Conservation (phyloP, 2,888 invertebrate genomes). For the Tanytarsus gracilentus region DNA sequence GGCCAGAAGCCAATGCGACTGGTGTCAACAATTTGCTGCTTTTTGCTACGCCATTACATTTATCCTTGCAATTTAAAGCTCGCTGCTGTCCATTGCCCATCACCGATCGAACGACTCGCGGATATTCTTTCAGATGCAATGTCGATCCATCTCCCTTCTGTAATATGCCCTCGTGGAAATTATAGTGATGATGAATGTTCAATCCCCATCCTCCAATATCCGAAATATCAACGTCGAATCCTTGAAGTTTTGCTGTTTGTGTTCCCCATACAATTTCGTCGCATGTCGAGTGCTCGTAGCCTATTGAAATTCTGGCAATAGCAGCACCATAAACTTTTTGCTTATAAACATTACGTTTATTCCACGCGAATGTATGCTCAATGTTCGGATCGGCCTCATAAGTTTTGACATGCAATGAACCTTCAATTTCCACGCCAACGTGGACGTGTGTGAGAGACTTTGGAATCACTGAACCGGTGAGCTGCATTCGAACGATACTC, state of each 20-base stretch:
- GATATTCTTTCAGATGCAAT: constrained; percentile 86
- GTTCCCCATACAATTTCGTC: constrained; percentile 87
- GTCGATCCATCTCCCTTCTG: constrained; percentile 97
- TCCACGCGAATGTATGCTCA: constrained; percentile 96
- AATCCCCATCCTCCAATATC: constrained; percentile 97
- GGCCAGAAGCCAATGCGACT: constrained; percentile 86
- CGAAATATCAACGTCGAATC: constrained; percentile 93
- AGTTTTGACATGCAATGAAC: constrained; percentile 79
- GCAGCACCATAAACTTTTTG: constrained; percentile 90
- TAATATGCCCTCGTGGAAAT: constrained; percentile 94
- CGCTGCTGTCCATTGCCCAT: constrained; percentile 89
- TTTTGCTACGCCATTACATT: constrained; percentile 76
- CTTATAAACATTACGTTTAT: constrained; percentile 92
- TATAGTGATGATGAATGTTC: constrained; percentile 96
- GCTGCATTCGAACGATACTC: constrained; percentile 82
- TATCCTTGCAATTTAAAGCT: constrained; percentile 73
- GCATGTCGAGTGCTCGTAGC: constrained; percentile 89
- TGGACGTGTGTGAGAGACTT: constrained; percentile 78
- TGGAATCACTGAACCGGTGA: constrained; percentile 73
- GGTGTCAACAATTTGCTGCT: constrained; percentile 84
- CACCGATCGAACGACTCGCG: constrained; percentile 79
- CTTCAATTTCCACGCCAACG: constrained; percentile 86
- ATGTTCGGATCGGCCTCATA: constrained; percentile 95
- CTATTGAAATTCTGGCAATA: constrained; percentile 80
- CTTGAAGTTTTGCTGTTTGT: constrained; percentile 85